phyloP scores from a whole-genome alignment of 1,140 invertebrate species.

The Pogonognathellus flavescens region DNA sequence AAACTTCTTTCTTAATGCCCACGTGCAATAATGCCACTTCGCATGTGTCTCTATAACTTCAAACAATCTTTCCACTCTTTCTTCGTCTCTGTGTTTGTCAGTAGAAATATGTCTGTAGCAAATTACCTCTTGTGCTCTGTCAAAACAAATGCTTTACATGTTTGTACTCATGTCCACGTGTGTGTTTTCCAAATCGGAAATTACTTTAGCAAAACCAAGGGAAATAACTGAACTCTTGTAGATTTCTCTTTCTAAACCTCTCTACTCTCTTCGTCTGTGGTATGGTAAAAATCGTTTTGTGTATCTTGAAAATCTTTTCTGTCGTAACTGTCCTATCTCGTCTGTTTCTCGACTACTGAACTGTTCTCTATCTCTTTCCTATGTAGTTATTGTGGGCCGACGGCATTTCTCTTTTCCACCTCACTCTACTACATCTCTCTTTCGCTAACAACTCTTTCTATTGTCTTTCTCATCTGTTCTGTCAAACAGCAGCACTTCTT shows the following conservation, averaged over 20 bases:
- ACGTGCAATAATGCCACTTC: neutral
- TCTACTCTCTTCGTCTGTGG: neutral
- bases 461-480: constrained; percentile 46
- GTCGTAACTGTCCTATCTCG: constrained; percentile 33
- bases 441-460: constrained; percentile 37
- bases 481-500: constrained; percentile 28
- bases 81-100: neutral
- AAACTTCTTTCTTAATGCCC: neutral
- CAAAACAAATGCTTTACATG: constrained; percentile 32
- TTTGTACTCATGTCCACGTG: neutral
- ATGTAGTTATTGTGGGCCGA: constrained; percentile 43
- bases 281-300: no score
- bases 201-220: neutral
- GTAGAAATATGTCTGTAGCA: neutral
- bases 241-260: neutral
- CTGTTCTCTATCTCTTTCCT: neutral
- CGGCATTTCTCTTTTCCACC: constrained; percentile 37
- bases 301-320: neutral
- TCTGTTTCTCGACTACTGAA: neutral
- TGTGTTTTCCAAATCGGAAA: neutral
- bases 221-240: neutral
- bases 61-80: neutral
- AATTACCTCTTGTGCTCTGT: neutral
- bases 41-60: neutral
- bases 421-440: neutral